Evolutionary conservation across 2,113 vertebrate genomes (phyloP), one percentile per base, ranked within the genome.

Genomic region (Corydoras maculifer): DNA sequence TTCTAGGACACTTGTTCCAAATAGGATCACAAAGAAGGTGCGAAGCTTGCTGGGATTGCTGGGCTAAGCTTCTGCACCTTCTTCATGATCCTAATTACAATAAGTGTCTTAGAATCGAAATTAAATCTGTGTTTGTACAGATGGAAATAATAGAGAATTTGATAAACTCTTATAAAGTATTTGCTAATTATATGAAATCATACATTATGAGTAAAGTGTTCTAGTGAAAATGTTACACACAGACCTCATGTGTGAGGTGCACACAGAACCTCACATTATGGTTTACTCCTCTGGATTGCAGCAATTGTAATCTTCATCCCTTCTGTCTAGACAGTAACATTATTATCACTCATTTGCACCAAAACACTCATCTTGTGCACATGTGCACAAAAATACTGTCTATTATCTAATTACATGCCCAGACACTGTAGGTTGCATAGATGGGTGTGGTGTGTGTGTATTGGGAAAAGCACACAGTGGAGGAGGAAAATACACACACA

Each of bases 321-420:
- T 65, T 68, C 9, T 53, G 69, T 72, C 69, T 78, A 75, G 73
- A 75, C 58, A 11, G 35, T 65, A 54, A 72, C 61, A 60, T 68
- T 43, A 75, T 77, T 70, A 70, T 75, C 65, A 72, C 35, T 58
- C 68, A 53, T 65, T 58, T 35, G 61, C 72, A 49, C 73, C 62
- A 65, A 69, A 72, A 75, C 69, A 72, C 64, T 72, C 69, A 72
- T 66, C 67, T 65, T 62, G 51, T 58, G 32, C 58, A 30, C 61
- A 11, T 55, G 57, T 9, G 11, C 30, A 49, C 13, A 49, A 15
- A 32, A 64, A 13, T 29, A 64, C 64, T n/a, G 51, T 48, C 59
- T 13, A 57, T 55, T 72, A 69, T 71, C 12, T 71, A 78, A 65
- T 78, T 75, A 75, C 54, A 72, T 62, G 61, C 69, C 43, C 14